Evolutionary conservation across 2,888 invertebrate genomes (phyloP).

Genomic region (Mythimna impura): DNA sequence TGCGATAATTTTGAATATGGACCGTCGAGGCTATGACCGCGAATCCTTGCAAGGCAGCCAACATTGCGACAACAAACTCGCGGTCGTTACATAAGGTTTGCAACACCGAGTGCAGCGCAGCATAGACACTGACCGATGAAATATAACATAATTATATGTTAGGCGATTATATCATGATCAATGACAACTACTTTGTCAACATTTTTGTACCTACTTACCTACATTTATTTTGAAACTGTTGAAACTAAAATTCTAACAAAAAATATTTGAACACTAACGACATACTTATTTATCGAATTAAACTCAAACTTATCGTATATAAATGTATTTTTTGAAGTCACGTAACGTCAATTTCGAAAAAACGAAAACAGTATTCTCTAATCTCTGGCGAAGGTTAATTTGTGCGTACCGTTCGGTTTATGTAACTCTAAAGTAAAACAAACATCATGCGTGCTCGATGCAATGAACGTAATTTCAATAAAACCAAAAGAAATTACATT

Average conservation of each 20-base stretch:
- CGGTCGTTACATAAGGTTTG: slow-evolving; percentile 69
- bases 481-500: slow-evolving; percentile 31
- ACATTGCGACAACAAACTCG: slow-evolving; percentile 69
- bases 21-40: slow-evolving; percentile 66
- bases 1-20: slow-evolving; percentile 62
- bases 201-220: too few relatives aligned
- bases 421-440: slow-evolving; percentile 33
- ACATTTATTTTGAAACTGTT: not conserved
- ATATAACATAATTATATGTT: slow-evolving; percentile 43
- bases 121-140: slow-evolving; percentile 42
- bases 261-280: not conserved
- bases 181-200: not conserved
- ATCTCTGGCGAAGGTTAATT: slow-evolving; percentile 13
- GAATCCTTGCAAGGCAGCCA: slow-evolving; percentile 74
- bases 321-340: too few relatives aligned
- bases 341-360: not conserved
- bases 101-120: slow-evolving; percentile 55
- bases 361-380: not conserved
- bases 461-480: slow-evolving; percentile 30
- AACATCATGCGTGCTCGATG: slow-evolving; percentile 26
- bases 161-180: slow-evolving; percentile 33
- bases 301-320: too few relatives aligned
- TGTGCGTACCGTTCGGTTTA: slow-evolving; percentile 27
- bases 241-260: not conserved
- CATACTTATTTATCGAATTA: slow-evolving; percentile 5